Evolutionary conservation across 2,888 invertebrate species (phyloP), one percentile per base, ranked within the genome.

Genomic region (Anagyrus pseudococci): DNA sequence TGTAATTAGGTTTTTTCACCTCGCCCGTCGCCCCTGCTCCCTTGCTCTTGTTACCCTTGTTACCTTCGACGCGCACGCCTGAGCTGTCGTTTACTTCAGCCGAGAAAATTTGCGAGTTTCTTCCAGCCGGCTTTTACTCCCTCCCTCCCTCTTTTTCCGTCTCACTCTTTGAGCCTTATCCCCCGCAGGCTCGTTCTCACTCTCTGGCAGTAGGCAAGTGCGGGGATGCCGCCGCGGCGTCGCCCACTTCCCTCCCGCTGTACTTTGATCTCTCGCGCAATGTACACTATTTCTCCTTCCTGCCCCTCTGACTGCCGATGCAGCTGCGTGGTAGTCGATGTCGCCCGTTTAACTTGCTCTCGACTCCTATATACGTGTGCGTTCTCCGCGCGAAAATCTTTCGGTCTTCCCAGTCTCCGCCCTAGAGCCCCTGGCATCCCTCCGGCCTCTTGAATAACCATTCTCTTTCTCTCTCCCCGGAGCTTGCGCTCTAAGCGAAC

Each of bases 1-100:
- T 68, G 73, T 77, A 78, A 77, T 77, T 75, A 75, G 75, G 75
- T 78, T 77, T 76, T 76, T 77, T 74, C 72, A 71, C 69, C 71
- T 68, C 69, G 29, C 52, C 15, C 26, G n/a, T 13, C 26, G 4
- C 22, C 26, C 8, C 26, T 4, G 7, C 43, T 25, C 47, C 46
- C 4, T 47, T 10, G 10, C 8, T 22, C 50, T 37, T 26, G n/a
- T n/a, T n/a, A n/a, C n/a, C n/a, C n/a, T n/a, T n/a, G n/a, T n/a
- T n/a, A n/a, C n/a, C n/a, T n/a, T n/a, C n/a, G n/a, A n/a, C n/a
- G n/a, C n/a, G n/a, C n/a, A n/a, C n/a, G n/a, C n/a, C n/a, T n/a
- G n/a, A n/a, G n/a, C n/a, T n/a, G 1, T 19, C 15, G 20, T 4
- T 33, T 33, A 33, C 15, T 3, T 37, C 20, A 22, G 49, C 17